Evolutionary conservation across 2,113 vertebrate genomes (phyloP), one percentile per base, ranked within the genome.

Genomic region (Elgaria multicarinata): DNA sequence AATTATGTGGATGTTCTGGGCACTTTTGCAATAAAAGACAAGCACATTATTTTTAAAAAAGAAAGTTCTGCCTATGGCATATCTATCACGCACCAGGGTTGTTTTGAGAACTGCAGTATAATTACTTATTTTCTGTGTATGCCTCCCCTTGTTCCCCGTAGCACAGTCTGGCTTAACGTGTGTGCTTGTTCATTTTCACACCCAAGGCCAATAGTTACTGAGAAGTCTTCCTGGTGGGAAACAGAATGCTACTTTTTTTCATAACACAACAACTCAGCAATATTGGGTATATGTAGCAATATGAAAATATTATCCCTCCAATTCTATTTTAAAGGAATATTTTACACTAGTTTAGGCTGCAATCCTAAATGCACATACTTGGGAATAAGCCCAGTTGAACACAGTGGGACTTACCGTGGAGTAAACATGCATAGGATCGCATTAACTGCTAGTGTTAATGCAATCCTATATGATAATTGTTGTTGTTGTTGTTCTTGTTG

Each of bases 141-240:
- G 1, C 0, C 50, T 87, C 84, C 87, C 77, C 3, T 22, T 3
- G 2, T 55, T 46, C 22, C 50, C 44, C 14, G 26, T 39, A 80
- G 80, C 31, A 90, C 58, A 89, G 76, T 31, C 9, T 71, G 87
- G 13, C 87, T 89, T 89, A 55, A 3, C 3, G 2, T 85, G 75
- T 91, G 3, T 77, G 22, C 6, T 86, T 85, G 2, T 92, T 90
- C 77, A 7, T 89, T 88, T 77, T 75, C 9, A 31, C 24, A 36
- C 20, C 0, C 1, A 58, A 24, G 14, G 28, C 71, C 89, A 85
- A 77, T 6, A 28, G 0, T 3, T 84, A 78, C 78, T 44, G 90
- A 87, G 16, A 86, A 87, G 22, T 8, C 72, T 76, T 18, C 9
- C 6, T 36, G 6, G 39, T 83, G 44, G 39, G 75, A 71, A 50